These are phyloP conservation scores for Pseudopleuronectes americanus DNA, from an alignment of 2,797 vertebrate genomes.

Conservation along the genomic window DNA sequence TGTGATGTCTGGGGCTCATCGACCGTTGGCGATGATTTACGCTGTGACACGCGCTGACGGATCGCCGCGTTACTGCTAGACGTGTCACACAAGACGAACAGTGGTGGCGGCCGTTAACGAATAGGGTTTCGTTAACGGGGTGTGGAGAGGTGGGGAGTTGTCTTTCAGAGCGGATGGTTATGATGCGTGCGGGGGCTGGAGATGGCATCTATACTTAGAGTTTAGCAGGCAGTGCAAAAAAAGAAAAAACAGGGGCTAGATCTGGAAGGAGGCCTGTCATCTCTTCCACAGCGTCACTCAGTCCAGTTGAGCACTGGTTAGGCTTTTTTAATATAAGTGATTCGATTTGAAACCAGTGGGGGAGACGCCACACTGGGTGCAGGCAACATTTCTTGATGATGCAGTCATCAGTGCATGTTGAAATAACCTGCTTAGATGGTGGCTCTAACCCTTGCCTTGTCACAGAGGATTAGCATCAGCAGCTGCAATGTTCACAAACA, in stretches of 20 bases:
- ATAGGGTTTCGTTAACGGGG: conserved; percentile 16
- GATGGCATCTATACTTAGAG: conserved; percentile 12
- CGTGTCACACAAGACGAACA: conserved; percentile 76
- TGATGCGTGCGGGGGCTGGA: conserved; percentile 4
- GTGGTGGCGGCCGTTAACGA: conserved; percentile 41
- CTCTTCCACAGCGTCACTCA: conserved; percentile 19
- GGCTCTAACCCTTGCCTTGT: conserved; percentile 44
- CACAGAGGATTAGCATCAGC: conserved; percentile 45
- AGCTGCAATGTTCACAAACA: conserved; percentile 33
- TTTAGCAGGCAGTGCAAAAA: conserved; percentile 13
- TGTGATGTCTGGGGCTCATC: conserved; percentile 83
- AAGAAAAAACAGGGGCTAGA: conserved; percentile 24
- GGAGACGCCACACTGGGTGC: conserved; percentile 29
- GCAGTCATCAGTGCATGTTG: conserved; percentile 54
- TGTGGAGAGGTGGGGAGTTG: conserved; percentile 13
- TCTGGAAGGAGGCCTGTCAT: conserved; percentile 43
- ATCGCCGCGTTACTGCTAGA: conserved; percentile 83
- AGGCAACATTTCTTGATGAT: conserved; percentile 57
- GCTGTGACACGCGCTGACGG: conserved; percentile 81
- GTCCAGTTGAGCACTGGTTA: conserved; percentile 40
- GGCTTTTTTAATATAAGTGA: conserved; percentile 66
- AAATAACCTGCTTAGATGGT: conserved; percentile 43
- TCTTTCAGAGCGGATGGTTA: conserved; percentile 34
- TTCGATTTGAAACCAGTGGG: conserved; percentile 61
- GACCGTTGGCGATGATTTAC: conserved; percentile 83